Evolutionary conservation across 1,140 invertebrate species (phyloP).

Genomic region (Asobara japonica): DNA sequence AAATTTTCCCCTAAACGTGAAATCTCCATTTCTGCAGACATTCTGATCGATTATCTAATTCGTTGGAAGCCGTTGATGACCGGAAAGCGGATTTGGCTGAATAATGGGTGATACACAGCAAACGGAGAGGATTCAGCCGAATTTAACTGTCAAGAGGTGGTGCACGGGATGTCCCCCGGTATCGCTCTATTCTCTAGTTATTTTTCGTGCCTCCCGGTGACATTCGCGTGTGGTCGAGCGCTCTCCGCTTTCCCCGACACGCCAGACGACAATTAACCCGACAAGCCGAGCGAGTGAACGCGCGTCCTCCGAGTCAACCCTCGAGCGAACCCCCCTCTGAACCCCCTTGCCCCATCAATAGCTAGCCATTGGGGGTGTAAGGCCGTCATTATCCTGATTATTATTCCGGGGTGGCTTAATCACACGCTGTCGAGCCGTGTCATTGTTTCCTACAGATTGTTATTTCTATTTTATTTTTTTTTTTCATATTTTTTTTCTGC

Average conservation of each 20-base stretch:
- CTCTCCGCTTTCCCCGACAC: slow-evolving; percentile 52
- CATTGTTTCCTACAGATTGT: slow-evolving; percentile 55
- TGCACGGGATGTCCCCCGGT: slow-evolving; percentile 16
- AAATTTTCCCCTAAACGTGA: too few relatives aligned
- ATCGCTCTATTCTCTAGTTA: slow-evolving; percentile 23
- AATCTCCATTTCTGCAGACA: too few relatives aligned
- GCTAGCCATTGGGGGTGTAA: slow-evolving; percentile 51
- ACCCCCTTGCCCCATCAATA: slow-evolving; percentile 23
- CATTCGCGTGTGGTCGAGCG: slow-evolving; percentile 41
- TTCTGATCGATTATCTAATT: neutral
- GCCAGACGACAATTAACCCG: slow-evolving; percentile 64
- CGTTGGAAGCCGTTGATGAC: neutral
- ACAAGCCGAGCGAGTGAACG: slow-evolving; percentile 52
- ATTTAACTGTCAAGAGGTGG: slow-evolving; percentile 17
- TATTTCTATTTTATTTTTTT: slow-evolving; percentile 45
- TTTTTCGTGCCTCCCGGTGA: slow-evolving; percentile 42
- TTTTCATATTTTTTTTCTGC: slow-evolving; percentile 25
- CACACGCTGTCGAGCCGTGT: slow-evolving; percentile 52
- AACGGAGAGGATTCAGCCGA: neutral
- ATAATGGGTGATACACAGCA: too few relatives aligned
- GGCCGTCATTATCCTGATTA: slow-evolving; percentile 62
- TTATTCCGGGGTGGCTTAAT: slow-evolving; percentile 58
- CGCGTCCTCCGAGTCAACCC: slow-evolving; percentile 23
- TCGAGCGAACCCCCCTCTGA: neutral
- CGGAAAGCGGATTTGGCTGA: neutral